Evolutionary conservation across 2,797 vertebrate species (phyloP).

Genomic region (Lacerta agilis): DNA sequence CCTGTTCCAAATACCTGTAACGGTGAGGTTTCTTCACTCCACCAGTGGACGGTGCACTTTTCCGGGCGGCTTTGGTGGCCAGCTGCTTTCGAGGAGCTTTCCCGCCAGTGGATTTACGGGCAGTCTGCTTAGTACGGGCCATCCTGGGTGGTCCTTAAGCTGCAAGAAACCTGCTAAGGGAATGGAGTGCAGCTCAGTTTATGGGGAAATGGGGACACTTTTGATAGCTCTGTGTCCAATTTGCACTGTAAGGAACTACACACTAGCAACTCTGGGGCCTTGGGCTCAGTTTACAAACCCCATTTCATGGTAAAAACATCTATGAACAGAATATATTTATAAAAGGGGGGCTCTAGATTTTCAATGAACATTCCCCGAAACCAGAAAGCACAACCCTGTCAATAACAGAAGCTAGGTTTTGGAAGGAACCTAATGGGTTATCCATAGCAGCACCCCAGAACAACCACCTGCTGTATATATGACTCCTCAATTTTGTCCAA

Average conservation of each 20-base stretch:
- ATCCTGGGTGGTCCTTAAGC: conserved; percentile 61
- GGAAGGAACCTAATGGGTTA: not conserved
- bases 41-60: conserved; percentile 86
- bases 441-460: not conserved
- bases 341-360: not conserved
- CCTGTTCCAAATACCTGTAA: conserved; percentile 78
- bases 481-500: not conserved
- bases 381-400: not conserved
- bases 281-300: not conserved
- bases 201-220: not conserved
- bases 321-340: not conserved
- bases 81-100: conserved; percentile 88
- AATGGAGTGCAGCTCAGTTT: not conserved
- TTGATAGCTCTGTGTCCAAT: not conserved
- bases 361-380: not conserved
- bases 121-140: conserved; percentile 89
- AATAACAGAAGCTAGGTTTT: not conserved
- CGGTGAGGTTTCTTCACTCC: conserved; percentile 90
- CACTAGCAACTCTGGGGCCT: not conserved
- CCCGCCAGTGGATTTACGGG: conserved; percentile 88
- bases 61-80: conserved; percentile 88
- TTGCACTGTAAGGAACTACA: not conserved
- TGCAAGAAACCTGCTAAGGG: not conserved
- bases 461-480: not conserved
- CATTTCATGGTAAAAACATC: not conserved